Evolutionary conservation across 2,888 invertebrate genomes (phyloP), one percentile per base, ranked within the genome.

Genomic region (Plagodis pulveraria): DNA sequence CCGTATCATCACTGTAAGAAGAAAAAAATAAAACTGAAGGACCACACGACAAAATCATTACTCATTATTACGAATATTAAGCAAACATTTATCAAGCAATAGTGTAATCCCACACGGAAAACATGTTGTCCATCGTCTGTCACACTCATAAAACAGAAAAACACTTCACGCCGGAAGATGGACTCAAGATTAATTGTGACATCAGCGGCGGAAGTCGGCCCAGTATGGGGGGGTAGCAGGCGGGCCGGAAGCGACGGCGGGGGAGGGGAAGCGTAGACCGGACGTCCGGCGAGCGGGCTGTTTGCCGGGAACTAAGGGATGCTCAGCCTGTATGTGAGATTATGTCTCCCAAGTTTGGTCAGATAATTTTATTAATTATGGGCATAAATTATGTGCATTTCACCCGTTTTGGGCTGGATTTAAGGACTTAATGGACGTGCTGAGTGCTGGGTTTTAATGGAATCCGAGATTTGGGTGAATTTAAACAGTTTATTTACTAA

Each of bases 241-340:
- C 56, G 65, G 10, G 66, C 69, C 71, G 72, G 73, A 66, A 62
- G 70, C 53, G 60, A 65, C 56, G 63, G 49, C 42, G 48, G 55
- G 62, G 53, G 57, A 58, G 63, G 70, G 67, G 67, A 73, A 69
- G 70, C 71, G 75, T 73, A 79, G 77, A 77, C 83, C 87, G 87
- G 86, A 86, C 63, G 76, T 86, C 87, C 86, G 87, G 81, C 75
- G 77, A 72, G 76, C 77, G 73, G 72, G 69, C 76, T 74, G 80
- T 77, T 76, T 77, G 76, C 78, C 67, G 67, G 66, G 67, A 62
- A 64, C 69, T 63, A 61, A 60, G 67, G 69, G 67, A 61, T 65
- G 53, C 63, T 45, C 56, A 11, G 68, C 58, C 66, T 67, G 63
- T 64, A 58, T 69, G 65, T 69, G 67, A 60, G 60, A 67, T 69